Conservation (phyloP, 1,140 invertebrate genomes). For the Octopus bimaculoides region DNA sequence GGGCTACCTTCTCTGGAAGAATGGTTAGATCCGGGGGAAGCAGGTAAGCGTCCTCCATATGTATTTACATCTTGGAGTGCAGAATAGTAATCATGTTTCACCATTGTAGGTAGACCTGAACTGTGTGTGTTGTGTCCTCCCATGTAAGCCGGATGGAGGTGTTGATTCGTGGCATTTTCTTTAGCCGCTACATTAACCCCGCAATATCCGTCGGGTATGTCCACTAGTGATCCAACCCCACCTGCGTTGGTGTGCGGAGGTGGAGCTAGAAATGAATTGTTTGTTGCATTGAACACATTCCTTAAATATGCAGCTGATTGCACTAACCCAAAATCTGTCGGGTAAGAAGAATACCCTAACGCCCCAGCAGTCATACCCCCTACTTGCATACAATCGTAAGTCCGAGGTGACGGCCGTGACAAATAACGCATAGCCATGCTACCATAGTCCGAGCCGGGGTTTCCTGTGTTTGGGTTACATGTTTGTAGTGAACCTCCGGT, state of each 20-base stretch:
- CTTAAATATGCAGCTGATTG: slow-evolving; percentile 1
- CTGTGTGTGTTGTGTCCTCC: not conserved
- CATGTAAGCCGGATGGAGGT: not conserved
- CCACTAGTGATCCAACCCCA: not conserved
- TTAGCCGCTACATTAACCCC: not conserved
- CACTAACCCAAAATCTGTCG: slow-evolving; percentile 40
- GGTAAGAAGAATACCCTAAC: slow-evolving; percentile 35
- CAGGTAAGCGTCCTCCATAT: slow-evolving; percentile 2
- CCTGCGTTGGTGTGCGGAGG: not conserved
- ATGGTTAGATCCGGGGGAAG: not conserved
- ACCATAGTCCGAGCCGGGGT: not conserved
- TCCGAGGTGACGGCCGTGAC: not conserved
- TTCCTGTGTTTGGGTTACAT: not conserved
- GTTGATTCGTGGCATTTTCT: not conserved
- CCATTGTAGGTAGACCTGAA: not conserved
- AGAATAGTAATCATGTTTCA: slow-evolving; percentile 3
- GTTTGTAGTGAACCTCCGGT: not conserved
- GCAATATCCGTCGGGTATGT: not conserved
- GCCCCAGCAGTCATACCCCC: slow-evolving; percentile 1
- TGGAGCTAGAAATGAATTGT: not conserved
- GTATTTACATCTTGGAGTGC: slow-evolving; percentile 5
- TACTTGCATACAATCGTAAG: not conserved
- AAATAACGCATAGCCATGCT: not conserved
- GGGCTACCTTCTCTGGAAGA: not conserved
- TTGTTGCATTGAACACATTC: not conserved